phyloP scores from a whole-genome alignment of 2,888 invertebrate species.

The Leptinotarsa haldemani region DNA sequence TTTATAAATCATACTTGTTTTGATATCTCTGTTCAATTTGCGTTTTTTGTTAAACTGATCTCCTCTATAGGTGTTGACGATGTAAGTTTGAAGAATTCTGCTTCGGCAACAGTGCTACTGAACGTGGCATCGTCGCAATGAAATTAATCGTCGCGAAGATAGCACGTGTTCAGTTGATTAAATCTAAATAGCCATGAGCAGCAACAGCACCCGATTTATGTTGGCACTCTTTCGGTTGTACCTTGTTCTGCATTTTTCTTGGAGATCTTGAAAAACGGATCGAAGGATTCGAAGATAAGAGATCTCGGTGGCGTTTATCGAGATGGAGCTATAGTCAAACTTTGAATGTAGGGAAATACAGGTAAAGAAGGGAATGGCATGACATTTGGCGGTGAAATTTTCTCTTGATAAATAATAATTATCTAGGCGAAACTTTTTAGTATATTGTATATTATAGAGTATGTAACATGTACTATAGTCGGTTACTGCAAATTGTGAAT shows the following conservation, averaged over 20 bases:
- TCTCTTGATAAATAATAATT: background rate
- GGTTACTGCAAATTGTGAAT: no score
- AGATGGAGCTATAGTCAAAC: background rate
- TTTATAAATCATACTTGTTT: no score
- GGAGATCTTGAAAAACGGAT: background rate
- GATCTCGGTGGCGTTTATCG: constrained; percentile 3
- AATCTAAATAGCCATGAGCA: constrained; percentile 1
- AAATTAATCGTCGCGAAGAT: constrained; percentile 7
- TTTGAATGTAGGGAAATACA: background rate
- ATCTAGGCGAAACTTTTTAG: no score
- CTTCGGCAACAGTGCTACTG: background rate
- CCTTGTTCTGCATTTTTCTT: constrained; percentile 4
- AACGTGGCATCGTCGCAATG: background rate
- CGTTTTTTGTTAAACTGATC: no score
- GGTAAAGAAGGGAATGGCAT: no score
- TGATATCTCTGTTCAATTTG: no score
- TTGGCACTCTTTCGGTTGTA: constrained; percentile 4
- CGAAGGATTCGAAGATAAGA: constrained; percentile 5
- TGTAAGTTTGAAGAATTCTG: background rate
- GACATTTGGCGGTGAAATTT: background rate
- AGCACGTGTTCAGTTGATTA: constrained; percentile 8
- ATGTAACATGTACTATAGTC: no score
- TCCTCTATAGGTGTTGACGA: background rate
- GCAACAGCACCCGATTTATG: constrained; percentile 12
- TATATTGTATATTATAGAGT: no score